Evolutionary conservation across 2,113 vertebrate species (phyloP).

Genomic region (Seriola quinqueradiata): DNA sequence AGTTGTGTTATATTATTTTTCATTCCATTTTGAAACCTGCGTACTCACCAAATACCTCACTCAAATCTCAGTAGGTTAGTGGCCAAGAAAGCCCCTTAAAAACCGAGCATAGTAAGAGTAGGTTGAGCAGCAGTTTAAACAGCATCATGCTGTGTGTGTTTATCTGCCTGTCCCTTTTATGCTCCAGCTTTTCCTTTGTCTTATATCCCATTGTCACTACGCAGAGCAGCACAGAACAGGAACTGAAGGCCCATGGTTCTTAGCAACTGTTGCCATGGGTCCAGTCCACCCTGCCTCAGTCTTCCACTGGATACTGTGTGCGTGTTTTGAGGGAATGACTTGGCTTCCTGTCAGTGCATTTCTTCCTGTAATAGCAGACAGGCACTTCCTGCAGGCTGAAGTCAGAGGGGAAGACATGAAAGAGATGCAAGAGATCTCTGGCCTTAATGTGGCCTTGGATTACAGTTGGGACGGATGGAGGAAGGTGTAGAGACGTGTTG

Average conservation of each 20-base stretch:
- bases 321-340: conserved; percentile 23
- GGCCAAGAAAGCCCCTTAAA: neutral
- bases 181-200: conserved; percentile 13
- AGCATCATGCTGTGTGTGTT: neutral
- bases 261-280: conserved; percentile 57
- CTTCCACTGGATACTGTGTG: conserved; percentile 45
- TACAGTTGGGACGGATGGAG: neutral
- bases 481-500: neutral
- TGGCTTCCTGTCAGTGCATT: conserved; percentile 47
- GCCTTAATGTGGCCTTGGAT: neutral
- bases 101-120: neutral
- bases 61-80: neutral
- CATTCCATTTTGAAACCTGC: neutral
- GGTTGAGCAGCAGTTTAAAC: neutral
- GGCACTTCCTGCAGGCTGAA: conserved; percentile 59
- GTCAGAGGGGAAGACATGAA: conserved; percentile 27
- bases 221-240: conserved; percentile 29
- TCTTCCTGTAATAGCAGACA: conserved; percentile 70
- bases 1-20: neutral
- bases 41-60: neutral
- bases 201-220: conserved; percentile 19
- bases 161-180: neutral
- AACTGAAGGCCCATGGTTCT: conserved; percentile 37
- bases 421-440: neutral
- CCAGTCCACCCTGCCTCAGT: conserved; percentile 27